Evolutionary conservation across 2,888 invertebrate species (phyloP), one percentile per base, ranked within the genome.

Genomic region (Microctonus aethiopoides): DNA sequence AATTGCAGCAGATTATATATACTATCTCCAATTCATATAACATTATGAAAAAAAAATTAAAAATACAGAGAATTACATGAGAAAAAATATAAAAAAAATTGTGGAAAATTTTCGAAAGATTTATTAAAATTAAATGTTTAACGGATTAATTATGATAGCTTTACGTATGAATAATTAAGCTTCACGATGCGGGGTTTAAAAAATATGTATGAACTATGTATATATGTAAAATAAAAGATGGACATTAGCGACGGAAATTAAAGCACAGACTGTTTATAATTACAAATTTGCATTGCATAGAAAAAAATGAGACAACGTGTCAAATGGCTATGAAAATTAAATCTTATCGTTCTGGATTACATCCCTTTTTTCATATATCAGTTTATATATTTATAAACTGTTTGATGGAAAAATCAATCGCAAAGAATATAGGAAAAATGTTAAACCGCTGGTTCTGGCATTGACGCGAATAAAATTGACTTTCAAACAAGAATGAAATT

Each of bases 381-480:
- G 22, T 22, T 5, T 20, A 52, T 24, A 24, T 11, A 52, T 20
- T 22, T 36, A 60, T 20, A 22, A 9, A 36, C 34, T 24, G 39
- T 60, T 32, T 9, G 32, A 16, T n/a, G 32, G 26, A 29, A 36
- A 67, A 39, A 61, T 52, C 64, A 64, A 64, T 64, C 24, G 61
- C 6, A 61, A 67, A 67, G 39, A 61, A 63, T 16, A 54, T 57
- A 65, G 66, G 39, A 51, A 69, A 59, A 46, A 56, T 61, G 61
- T 60, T 56, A 46, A 36, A 63, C 64, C 46, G 54, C 39, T 67
- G 60, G 70, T 68, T 72, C 75, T 75, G 73, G 68, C 56, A 71
- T 68, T 73, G 73, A 75, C 70, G 70, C 73, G 70, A 59, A 64
- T 66, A 70, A 60, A 72, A 75, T 75, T 75, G 73, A 67, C 67